phyloP scores from a whole-genome alignment of 2,113 vertebrate genomes.

The Triplophysa siluroides region DNA sequence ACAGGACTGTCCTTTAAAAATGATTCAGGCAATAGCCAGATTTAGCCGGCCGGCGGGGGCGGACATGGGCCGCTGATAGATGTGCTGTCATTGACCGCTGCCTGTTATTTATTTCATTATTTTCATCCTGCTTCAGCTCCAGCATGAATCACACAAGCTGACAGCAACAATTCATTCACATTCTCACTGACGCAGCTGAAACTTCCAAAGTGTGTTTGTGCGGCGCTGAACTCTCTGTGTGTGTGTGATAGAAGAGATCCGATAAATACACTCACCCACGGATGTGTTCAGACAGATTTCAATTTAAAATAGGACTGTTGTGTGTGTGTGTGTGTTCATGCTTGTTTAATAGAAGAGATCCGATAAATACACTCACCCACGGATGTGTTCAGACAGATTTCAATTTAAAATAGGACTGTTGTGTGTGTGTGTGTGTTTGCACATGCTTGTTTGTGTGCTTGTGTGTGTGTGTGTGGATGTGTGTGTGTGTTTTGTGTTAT shows the following conservation, averaged over 20 bases:
- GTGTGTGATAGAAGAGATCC: background rate
- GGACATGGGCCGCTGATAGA: constrained; percentile 58
- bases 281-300: constrained; percentile 33
- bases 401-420: too few relatives aligned
- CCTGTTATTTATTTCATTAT: constrained; percentile 70
- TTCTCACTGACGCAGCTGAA: constrained; percentile 20
- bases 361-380: background rate
- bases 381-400: constrained; percentile 30
- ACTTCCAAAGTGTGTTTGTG: background rate
- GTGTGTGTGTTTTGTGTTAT: too few relatives aligned
- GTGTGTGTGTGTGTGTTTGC: too few relatives aligned
- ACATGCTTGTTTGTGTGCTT: too few relatives aligned
- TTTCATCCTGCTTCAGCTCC: constrained; percentile 58
- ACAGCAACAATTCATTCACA: constrained; percentile 22
- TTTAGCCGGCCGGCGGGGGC: constrained; percentile 59
- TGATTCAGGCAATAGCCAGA: constrained; percentile 62
- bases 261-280: background rate
- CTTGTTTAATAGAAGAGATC: too few relatives aligned
- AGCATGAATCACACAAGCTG: constrained; percentile 60
- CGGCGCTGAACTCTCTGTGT: background rate
- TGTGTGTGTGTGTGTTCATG: too few relatives aligned
- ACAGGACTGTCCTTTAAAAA: constrained; percentile 71
- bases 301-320: too few relatives aligned
- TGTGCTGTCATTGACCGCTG: constrained; percentile 49
- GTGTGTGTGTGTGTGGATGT: too few relatives aligned